Base-by-base conservation (phyloP, 2,113 vertebrate species). In the Perca fluviatilis region DNA sequence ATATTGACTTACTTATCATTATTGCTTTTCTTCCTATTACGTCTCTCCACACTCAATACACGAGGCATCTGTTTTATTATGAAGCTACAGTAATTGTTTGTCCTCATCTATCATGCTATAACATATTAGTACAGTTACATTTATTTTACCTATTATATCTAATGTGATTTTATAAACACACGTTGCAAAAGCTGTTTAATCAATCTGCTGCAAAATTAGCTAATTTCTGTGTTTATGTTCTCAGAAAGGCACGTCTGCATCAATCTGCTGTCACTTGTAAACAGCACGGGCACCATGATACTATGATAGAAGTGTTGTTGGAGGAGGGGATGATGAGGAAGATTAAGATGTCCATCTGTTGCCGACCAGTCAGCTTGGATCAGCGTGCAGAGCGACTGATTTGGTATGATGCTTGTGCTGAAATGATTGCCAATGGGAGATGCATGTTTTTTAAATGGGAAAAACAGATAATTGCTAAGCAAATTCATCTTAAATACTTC, bases 321-420 rank as follows among this genome's bases (percentile, higher is more conserved):
- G 83, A 64, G 81, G 89, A 86, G 62, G 73, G 78, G 66, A 74
- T 70, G 84, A 79, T 50, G 82, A 85, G 71, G 68, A 80, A 89
- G 89, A 93, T 94, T 91, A 93, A 65, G 67, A 90, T 47, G 79
- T 47, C 85, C 87, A 92, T 93, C 89, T 93, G 89, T 74, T 90
- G 66, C 74, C 53, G 62, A 67, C 51, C 61, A 65, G 64, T 78
- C 65, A 50, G 78, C 77, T 67, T 56, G 18, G 76, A 76, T 82
- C 63, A 81, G 57, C 60, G 36, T 77, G 86, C 58, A 73, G 62
- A 65, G 53, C 47, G 5, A 14, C n/a, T 54, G 82, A 84, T 54
- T 69, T 61, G 74, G 68, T 77, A 30, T 36, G 19, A 85, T 43
- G 60, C 19, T 53, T 33, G 8, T 76, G 30, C 11, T 54, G 15